Conservation (phyloP, 2,113 vertebrate genomes). For the Tichodroma muraria region DNA sequence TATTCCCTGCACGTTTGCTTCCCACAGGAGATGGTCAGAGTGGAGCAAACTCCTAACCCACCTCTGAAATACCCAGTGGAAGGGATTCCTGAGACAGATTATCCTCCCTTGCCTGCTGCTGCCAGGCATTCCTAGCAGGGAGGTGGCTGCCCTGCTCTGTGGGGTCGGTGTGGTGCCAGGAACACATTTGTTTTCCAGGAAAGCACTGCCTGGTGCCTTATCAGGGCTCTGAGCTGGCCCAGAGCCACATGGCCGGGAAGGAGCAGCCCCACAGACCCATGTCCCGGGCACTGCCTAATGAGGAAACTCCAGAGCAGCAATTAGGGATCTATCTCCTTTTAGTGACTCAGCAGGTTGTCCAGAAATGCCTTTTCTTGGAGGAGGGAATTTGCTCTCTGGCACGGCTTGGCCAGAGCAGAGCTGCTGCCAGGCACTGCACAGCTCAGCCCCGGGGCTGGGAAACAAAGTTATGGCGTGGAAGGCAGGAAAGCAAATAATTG, state of each 20-base stretch:
- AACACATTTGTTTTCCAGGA: not conserved
- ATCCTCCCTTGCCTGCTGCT: not conserved
- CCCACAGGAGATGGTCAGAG: not conserved
- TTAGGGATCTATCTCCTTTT: not conserved
- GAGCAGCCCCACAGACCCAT: not conserved
- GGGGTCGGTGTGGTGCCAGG: not conserved
- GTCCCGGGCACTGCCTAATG: not conserved
- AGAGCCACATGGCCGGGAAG: not conserved
- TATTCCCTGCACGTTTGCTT: not conserved
- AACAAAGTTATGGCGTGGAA: not conserved
- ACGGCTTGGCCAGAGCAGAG: not conserved
- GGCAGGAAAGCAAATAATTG: not conserved
- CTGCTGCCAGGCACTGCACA: not conserved
- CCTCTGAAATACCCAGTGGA: fast-evolving
- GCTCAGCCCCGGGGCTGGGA: not conserved
- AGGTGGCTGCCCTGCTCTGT: not conserved
- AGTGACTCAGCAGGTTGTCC: constrained; percentile 25
- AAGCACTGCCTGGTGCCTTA: not conserved
- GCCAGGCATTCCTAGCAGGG: not conserved
- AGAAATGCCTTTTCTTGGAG: not conserved
- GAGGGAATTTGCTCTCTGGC: not conserved
- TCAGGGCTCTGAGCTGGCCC: not conserved
- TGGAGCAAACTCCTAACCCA: not conserved
- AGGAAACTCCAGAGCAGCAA: not conserved
- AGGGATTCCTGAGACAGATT: not conserved